Base-by-base conservation (phyloP, 2,113 vertebrate genomes). In the Gallinago paraguaiae region DNA sequence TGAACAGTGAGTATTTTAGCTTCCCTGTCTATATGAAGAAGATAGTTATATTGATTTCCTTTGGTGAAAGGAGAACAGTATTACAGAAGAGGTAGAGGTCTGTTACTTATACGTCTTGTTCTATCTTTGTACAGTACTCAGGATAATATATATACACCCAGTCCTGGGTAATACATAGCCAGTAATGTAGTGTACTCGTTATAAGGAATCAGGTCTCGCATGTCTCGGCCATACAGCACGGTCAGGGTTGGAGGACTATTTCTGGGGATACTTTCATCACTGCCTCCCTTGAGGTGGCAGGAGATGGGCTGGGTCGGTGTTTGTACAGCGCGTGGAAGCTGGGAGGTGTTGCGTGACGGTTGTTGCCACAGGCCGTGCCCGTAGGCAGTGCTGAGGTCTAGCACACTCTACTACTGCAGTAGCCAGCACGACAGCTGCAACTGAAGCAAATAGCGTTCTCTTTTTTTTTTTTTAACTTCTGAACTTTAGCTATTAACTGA, bases 381-480 rank as follows among this genome's bases (percentile, higher is more conserved):
- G 82, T 68, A 86, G 92, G 88, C 90, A 53, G 37, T 48, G 90
- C 8, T 82, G 23, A 25, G 22, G 37, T 79, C 61, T 2, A 60
- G 53, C 86, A 31, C 35, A 9, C 61, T 79, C 48, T 35, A 82
- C 96, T 95, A 72, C 96, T 95, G 95, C 48, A 89, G 88, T 94
- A 96, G 93, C 93, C 93, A 96, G 91, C 86, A 86, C 57, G 4
- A 92, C 93, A 94, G 95, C 95, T 95, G 94, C 68, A 92, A 31
- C 79, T 61, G 65, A 70, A 97, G 80, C 76, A 95, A 91, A 74
- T 77, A 93, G 67, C 41, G 46, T 90, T 92, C 88, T 71, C 57
- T 67, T 83, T 80, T 67, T 54, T 19, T 46, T 23, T 46, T 80
- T 48, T 88, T 64, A 43, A 48, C 57, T 81, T 94, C 94, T 95